Evolutionary conservation across 2,797 vertebrate genomes (phyloP).

Genomic region (Catharus ustulatus): DNA sequence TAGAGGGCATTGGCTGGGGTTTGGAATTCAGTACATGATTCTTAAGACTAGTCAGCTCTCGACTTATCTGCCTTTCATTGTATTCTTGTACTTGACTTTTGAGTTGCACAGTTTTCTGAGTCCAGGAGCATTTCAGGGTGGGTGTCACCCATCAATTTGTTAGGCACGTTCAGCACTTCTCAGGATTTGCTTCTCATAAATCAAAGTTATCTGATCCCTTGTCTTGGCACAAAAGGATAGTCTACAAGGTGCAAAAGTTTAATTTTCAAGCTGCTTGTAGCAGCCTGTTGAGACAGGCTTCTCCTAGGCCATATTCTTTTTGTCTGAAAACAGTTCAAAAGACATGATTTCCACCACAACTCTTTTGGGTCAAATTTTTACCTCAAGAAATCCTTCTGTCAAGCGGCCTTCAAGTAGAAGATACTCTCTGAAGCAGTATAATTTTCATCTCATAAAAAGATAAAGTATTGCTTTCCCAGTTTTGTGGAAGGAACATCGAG

Average conservation of each 20-base stretch:
- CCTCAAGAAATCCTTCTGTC: neutral
- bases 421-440: neutral
- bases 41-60: neutral
- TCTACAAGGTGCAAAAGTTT: neutral
- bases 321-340: neutral
- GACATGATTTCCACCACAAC: neutral
- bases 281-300: neutral
- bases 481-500: neutral
- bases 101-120: neutral
- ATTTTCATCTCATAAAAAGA: neutral
- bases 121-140: neutral
- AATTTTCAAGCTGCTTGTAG: conserved; percentile 9
- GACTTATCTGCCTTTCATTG: neutral
- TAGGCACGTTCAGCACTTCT: neutral
- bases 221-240: neutral
- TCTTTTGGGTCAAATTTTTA: neutral
- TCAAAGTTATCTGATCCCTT: conserved; percentile 31
- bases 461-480: neutral
- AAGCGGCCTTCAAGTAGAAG: neutral
- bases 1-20: conserved; percentile 15
- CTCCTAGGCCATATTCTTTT: neutral
- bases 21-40: conserved; percentile 8
- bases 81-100: neutral
- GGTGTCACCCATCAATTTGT: neutral
- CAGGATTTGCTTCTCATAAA: conserved; percentile 17